Evolutionary conservation across 1,140 invertebrate species (phyloP).

Genomic region (Eriocheir sinensis): DNA sequence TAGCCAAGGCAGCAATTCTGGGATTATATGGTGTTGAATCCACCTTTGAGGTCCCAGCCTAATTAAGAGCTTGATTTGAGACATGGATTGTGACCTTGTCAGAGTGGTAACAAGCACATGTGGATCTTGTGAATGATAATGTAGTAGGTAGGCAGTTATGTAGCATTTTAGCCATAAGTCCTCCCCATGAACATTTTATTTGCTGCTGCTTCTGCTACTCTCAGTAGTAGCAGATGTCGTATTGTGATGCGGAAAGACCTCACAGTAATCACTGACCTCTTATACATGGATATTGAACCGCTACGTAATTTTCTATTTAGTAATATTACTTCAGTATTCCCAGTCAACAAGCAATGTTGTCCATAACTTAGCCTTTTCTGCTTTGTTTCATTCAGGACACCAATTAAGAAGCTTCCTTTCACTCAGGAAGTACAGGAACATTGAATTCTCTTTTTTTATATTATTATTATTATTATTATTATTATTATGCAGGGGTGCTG

Average conservation of each 20-base stretch:
- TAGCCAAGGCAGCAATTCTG: constrained; percentile 65
- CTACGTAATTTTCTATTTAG: not conserved
- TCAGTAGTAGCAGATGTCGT: not conserved
- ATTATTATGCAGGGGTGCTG: no score
- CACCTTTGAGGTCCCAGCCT: constrained; percentile 55
- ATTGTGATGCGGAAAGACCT: not conserved
- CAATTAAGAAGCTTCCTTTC: no score
- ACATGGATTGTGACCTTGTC: not conserved
- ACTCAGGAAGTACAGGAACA: no score
- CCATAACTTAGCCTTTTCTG: no score
- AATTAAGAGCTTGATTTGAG: not conserved
- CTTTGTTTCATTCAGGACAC: no score
- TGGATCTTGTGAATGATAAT: not conserved
- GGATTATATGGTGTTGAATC: constrained; percentile 61
- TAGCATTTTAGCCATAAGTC: constrained; percentile 10
- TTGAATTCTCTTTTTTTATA: no score
- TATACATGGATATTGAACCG: not conserved
- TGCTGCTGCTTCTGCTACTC: not conserved
- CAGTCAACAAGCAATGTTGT: no score
- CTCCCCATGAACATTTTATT: not conserved
- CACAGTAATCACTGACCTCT: not conserved
- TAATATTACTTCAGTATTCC: no score
- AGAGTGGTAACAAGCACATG: not conserved
- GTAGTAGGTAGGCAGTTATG: not conserved
- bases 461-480: no score